Evolutionary conservation across 2,888 invertebrate species (phyloP).

Genomic region (Caenorhabditis sulstoni): DNA sequence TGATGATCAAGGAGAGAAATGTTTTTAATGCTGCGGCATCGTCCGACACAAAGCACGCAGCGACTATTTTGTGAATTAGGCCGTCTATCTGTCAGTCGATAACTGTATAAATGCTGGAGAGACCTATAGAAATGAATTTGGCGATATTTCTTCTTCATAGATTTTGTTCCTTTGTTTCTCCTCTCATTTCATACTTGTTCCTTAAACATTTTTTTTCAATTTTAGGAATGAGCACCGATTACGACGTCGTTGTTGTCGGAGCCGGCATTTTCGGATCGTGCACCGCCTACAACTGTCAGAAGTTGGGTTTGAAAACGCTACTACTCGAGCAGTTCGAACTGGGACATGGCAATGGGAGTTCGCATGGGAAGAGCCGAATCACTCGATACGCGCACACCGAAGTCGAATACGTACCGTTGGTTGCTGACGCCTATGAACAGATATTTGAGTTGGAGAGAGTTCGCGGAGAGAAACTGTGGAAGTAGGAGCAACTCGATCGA

Average conservation of each 20-base stretch:
- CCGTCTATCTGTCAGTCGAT: too few relatives aligned
- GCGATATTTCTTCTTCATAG: constrained; percentile 18
- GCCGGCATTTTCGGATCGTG: constrained; percentile 77
- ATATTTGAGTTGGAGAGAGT: constrained; percentile 66
- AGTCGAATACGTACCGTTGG: constrained; percentile 67
- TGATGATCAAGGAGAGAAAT: neutral
- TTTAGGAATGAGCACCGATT: constrained; percentile 10
- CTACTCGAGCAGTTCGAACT: constrained; percentile 75
- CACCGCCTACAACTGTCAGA: constrained; percentile 76
- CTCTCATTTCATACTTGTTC: too few relatives aligned
- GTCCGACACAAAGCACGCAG: neutral
- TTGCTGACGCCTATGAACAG: constrained; percentile 66
- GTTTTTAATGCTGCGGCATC: neutral
- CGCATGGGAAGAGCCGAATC: constrained; percentile 78
- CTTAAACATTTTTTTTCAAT: too few relatives aligned
- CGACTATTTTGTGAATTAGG: neutral
- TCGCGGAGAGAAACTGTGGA: constrained; percentile 65
- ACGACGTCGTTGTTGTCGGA: constrained; percentile 76
- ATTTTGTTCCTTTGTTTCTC: constrained; percentile 1
- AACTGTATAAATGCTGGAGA: too few relatives aligned
- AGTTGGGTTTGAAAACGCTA: constrained; percentile 73
- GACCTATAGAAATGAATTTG: neutral
- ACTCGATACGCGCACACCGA: constrained; percentile 77
- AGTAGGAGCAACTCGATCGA: constrained; percentile 44
- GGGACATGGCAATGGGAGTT: constrained; percentile 76